phyloP scores from a whole-genome alignment of 2,888 invertebrate species.

The Tiphia femorata region DNA sequence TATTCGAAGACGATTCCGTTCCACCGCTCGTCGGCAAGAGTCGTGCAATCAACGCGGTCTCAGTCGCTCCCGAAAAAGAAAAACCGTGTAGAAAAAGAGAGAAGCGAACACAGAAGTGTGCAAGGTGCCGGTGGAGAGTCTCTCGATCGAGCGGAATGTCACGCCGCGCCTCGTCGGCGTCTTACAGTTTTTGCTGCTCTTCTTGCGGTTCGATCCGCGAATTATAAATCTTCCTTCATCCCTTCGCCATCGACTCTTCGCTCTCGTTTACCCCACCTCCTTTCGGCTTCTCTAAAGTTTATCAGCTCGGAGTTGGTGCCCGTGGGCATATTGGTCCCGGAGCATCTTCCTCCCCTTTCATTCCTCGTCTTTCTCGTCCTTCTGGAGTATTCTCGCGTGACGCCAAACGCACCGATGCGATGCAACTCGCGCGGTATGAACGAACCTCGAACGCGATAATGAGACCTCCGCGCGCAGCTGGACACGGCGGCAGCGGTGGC shows the following conservation, averaged over 20 bases:
- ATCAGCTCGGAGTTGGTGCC: no score
- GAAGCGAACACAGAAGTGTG: neutral
- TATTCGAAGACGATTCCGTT: no score
- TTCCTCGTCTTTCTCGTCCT: no score
- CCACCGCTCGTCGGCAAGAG: neutral
- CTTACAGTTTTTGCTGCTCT: no score
- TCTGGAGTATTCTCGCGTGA: no score
- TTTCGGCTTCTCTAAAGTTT: slow-evolving; percentile 13
- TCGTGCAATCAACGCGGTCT: neutral
- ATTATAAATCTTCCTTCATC: slow-evolving; percentile 20
- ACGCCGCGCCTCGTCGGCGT: no score
- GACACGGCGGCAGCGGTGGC: slow-evolving; percentile 1
- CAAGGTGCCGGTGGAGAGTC: neutral
- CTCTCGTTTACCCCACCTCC: slow-evolving; percentile 12
- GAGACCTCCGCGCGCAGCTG: slow-evolving; percentile 19
- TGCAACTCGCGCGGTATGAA: no score
- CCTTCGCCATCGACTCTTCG: neutral
- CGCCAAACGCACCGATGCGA: no score
- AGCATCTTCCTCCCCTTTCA: no score
- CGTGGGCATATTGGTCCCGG: no score
- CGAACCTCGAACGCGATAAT: slow-evolving; percentile 28
- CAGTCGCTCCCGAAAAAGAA: no score
- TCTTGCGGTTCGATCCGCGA: no score
- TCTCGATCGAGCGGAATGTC: neutral
- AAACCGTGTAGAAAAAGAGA: neutral